A percentile compares a stretch with the other conserved stretches of the same genome.
Evolutionary conservation across 1,140 invertebrate genomes (phyloP).

Genomic region (Nebria ingens): DNA sequence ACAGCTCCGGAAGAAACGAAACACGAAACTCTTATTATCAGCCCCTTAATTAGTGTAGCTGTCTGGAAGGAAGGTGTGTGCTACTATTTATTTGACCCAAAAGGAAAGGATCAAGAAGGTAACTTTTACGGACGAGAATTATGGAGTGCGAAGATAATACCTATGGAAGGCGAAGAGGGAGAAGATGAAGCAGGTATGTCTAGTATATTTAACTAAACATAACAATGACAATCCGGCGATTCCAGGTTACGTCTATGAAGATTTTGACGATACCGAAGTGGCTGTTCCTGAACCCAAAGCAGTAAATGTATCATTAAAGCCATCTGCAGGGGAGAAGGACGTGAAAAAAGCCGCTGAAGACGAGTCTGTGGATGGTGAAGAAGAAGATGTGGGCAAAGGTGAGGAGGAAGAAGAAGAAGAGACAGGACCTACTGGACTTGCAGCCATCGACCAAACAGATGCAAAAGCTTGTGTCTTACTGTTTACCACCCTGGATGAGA

Average conservation of each 20-base stretch:
- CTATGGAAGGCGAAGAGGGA: neutral
- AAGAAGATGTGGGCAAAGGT: neutral
- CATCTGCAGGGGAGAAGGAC: no score
- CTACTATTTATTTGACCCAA: conserved; percentile 31
- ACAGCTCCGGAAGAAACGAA: neutral
- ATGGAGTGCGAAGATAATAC: conserved; percentile 16
- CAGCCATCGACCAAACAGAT: neutral
- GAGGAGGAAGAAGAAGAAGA: neutral
- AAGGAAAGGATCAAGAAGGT: conserved; percentile 24
- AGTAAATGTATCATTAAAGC: no score
- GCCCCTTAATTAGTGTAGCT: conserved; percentile 21
- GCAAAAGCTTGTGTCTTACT: conserved; percentile 27
- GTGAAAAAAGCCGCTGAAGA: neutral
- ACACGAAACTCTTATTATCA: conserved; percentile 13
- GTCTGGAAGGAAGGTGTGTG: conserved; percentile 25
- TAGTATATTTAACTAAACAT: neutral
- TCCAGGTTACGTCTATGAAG: no score
- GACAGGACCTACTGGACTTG: neutral
- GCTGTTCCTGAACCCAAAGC: no score
- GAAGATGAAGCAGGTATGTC: conserved; percentile 6
- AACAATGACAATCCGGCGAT: neutral
- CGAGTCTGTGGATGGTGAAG: neutral
- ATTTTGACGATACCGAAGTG: no score
- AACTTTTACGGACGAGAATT: conserved; percentile 24
- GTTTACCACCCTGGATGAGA: conserved; percentile 23